These are phyloP conservation scores for Prionailurus viverrinus DNA, from an alignment of 2,113 vertebrate species.

Conservation along the genomic window DNA sequence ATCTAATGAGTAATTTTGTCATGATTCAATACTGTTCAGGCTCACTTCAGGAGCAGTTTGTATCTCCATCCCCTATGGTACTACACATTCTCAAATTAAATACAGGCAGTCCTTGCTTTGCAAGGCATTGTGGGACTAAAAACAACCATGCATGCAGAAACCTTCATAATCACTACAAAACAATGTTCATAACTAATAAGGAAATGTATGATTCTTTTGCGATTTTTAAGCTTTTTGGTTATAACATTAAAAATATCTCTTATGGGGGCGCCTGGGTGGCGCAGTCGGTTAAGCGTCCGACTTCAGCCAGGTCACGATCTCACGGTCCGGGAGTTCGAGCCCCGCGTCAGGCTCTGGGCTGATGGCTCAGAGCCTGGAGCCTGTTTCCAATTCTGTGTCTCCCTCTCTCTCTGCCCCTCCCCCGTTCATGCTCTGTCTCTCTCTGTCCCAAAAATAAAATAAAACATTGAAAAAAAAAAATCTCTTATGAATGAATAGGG, in stretches of 20 bases:
- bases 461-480: not conserved
- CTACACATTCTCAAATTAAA: not conserved
- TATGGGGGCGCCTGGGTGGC: not conserved
- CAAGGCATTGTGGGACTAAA: not conserved
- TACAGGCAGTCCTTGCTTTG: not conserved
- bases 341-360: too few species aligned
- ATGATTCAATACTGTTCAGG: not conserved
- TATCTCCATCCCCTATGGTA: not conserved
- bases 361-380: too few species aligned
- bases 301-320: too few species aligned
- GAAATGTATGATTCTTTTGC: not conserved
- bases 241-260: constrained; percentile 18
- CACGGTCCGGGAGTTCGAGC: too few species aligned
- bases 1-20: not conserved
- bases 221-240: not conserved
- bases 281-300: too few species aligned
- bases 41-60: constrained; percentile 8
- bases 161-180: not conserved
- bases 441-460: too few species aligned
- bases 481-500: not conserved
- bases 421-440: too few species aligned
- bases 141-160: not conserved
- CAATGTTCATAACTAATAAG: not conserved
- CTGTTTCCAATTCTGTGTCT: too few species aligned
- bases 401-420: too few species aligned